A percentile compares a stretch with the other conserved stretches of the same genome.
phyloP scores from a whole-genome alignment of 2,113 vertebrate genomes.

The Numenius arquata region DNA sequence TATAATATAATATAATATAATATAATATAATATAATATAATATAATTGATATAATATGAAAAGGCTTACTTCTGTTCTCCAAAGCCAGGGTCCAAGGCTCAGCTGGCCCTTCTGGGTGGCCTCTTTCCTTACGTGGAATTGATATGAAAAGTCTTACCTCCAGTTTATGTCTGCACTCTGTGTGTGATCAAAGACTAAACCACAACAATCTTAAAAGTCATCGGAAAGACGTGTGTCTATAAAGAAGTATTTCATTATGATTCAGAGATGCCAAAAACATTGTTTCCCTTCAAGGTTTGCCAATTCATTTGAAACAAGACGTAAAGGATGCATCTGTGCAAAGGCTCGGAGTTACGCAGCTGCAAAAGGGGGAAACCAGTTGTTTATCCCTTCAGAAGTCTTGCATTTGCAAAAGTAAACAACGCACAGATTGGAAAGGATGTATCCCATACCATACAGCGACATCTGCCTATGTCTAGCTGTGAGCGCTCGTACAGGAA shows the following conservation, averaged over 20 bases:
- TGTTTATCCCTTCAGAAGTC: conserved; percentile 19
- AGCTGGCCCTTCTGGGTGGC: conserved; percentile 15
- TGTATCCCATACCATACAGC: not conserved
- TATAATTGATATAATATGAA: not conserved
- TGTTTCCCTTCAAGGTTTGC: conserved; percentile 42
- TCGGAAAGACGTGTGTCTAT: not conserved
- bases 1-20: not conserved
- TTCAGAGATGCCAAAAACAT: not conserved
- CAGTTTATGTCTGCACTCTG: not conserved
- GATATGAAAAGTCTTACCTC: not conserved
- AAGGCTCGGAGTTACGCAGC: not conserved
- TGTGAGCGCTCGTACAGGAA: not conserved
- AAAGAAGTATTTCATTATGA: not conserved
- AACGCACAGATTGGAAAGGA: not conserved
- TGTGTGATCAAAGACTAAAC: conserved; percentile 30
- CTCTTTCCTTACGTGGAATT: not conserved
- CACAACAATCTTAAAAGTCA: not conserved
- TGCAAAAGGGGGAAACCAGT: not conserved
- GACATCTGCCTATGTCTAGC: not conserved
- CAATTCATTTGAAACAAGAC: not conserved
- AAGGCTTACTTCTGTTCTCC: not conserved
- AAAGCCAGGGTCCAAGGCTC: not conserved
- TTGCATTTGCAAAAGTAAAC: not conserved
- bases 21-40: not conserved
- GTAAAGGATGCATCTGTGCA: conserved; percentile 38